These are phyloP conservation scores for Drosophila cardini DNA, from an alignment of 1,140 invertebrate genomes.

Conservation along the genomic window DNA sequence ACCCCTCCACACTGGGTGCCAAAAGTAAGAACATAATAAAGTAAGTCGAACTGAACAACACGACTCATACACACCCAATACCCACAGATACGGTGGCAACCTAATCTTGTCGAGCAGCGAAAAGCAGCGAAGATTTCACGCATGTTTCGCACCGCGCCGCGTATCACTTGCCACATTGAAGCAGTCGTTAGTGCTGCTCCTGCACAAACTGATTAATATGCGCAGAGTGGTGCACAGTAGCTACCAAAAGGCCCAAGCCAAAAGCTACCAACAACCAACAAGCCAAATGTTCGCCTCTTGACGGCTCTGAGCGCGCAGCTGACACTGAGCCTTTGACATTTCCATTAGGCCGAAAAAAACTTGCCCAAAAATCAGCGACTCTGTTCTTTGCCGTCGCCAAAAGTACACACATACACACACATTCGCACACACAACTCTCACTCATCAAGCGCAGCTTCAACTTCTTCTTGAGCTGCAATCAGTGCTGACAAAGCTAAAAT, in stretches of 20 bases:
- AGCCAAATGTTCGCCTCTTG: conserved; percentile 43
- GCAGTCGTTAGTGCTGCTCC: conserved; percentile 40
- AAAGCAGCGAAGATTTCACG: conserved; percentile 70
- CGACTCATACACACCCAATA: conserved; percentile 19
- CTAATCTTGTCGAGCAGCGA: conserved; percentile 63
- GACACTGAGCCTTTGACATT: conserved; percentile 74
- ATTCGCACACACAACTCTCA: background rate
- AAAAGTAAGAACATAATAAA: too few species aligned
- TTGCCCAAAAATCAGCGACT: conserved; percentile 44
- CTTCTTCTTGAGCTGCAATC: background rate
- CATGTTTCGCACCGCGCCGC: conserved; percentile 75
- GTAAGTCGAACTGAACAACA: background rate
- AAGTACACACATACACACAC: background rate
- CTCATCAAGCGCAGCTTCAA: conserved; percentile 5
- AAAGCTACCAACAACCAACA: too few species aligned
- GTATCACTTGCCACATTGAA: conserved; percentile 69
- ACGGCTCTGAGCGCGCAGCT: conserved; percentile 52
- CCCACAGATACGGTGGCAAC: conserved; percentile 24
- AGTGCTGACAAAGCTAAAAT: too few species aligned
- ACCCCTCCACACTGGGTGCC: too few species aligned
- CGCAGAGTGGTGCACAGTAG: conserved; percentile 53
- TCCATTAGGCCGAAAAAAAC: conserved; percentile 71
- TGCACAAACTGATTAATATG: conserved; percentile 58
- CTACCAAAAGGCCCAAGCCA: conserved; percentile 34
- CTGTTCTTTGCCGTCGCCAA: conserved; percentile 28